phyloP scores from a whole-genome alignment of 1,140 invertebrate genomes.

The Ctenoplectra terminalis region DNA sequence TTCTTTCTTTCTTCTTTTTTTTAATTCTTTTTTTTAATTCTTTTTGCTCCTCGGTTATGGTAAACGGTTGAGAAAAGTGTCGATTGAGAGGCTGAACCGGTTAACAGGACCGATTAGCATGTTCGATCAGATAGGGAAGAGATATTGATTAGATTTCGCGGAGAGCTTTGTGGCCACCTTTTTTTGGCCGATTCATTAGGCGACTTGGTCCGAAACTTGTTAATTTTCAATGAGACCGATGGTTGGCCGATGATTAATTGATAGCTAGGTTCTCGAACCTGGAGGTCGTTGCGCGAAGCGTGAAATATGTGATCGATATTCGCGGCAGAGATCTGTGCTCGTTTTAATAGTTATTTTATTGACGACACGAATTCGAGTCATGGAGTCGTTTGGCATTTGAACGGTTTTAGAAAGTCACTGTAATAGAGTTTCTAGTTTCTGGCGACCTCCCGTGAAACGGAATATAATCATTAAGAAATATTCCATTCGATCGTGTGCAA shows the following conservation, averaged over 20 bases:
- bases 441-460: neutral
- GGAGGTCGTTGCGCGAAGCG: neutral
- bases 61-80: conserved; percentile 25
- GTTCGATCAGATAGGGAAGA: conserved; percentile 53
- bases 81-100: conserved; percentile 36
- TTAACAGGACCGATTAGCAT: conserved; percentile 47
- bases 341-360: conserved; percentile 2
- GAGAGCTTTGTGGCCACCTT: neutral
- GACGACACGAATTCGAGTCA: neutral
- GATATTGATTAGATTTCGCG: conserved; percentile 57
- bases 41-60: neutral
- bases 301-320: neutral
- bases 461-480: neutral
- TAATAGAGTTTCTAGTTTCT: too few relatives aligned
- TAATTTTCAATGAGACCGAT: conserved; percentile 16
- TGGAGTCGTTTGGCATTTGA: too few relatives aligned
- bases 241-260: conserved; percentile 17
- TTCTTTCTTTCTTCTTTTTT: neutral
- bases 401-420: neutral
- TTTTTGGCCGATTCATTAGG: conserved; percentile 12
- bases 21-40: conserved; percentile 23
- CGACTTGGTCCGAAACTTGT: neutral
- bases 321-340: neutral
- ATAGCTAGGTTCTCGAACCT: neutral
- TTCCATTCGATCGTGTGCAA: too few relatives aligned